These are phyloP conservation scores for Pantala flavescens DNA, from an alignment of 1,140 invertebrate species.

Conservation along the genomic window DNA sequence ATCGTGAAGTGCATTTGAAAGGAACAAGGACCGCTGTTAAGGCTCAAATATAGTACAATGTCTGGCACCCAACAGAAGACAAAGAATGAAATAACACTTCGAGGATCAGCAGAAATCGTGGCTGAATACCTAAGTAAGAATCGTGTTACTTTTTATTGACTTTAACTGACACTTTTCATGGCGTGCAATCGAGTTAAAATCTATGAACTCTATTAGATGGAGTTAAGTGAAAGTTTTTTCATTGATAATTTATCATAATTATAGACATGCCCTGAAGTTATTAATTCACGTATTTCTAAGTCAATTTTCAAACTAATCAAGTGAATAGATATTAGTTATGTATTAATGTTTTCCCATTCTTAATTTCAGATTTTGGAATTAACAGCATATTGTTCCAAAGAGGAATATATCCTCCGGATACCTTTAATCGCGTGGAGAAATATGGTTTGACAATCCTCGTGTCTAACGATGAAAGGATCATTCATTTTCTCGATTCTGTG, in stretches of 20 bases:
- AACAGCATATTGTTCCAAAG: slow-evolving; percentile 96
- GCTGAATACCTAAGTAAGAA: slow-evolving; percentile 67
- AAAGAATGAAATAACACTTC: slow-evolving; percentile 63
- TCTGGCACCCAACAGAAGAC: slow-evolving; percentile 45
- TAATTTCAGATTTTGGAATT: slow-evolving; percentile 80
- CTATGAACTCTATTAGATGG: too few relatives aligned
- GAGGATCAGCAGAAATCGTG: slow-evolving; percentile 66
- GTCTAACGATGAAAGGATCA: slow-evolving; percentile 81
- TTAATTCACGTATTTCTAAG: too few relatives aligned
- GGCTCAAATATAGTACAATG: slow-evolving; percentile 26
- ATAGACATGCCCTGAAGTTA: too few relatives aligned
- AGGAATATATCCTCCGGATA: slow-evolving; percentile 89
- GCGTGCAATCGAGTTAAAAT: too few relatives aligned
- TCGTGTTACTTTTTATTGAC: slow-evolving; percentile 16
- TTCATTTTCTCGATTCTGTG: slow-evolving; percentile 71
- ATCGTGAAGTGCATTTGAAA: too few relatives aligned
- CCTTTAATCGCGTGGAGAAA: slow-evolving; percentile 77
- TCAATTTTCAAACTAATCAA: too few relatives aligned
- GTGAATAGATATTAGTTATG: too few relatives aligned
- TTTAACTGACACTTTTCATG: too few relatives aligned
- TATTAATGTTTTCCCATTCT: slow-evolving; percentile 17
- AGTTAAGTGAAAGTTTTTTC: too few relatives aligned
- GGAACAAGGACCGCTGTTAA: too few relatives aligned
- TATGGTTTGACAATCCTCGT: slow-evolving; percentile 88
- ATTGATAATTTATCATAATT: too few relatives aligned